Evolutionary conservation across 2,113 vertebrate genomes (phyloP).

Genomic region (Pseudopipra pipra): DNA sequence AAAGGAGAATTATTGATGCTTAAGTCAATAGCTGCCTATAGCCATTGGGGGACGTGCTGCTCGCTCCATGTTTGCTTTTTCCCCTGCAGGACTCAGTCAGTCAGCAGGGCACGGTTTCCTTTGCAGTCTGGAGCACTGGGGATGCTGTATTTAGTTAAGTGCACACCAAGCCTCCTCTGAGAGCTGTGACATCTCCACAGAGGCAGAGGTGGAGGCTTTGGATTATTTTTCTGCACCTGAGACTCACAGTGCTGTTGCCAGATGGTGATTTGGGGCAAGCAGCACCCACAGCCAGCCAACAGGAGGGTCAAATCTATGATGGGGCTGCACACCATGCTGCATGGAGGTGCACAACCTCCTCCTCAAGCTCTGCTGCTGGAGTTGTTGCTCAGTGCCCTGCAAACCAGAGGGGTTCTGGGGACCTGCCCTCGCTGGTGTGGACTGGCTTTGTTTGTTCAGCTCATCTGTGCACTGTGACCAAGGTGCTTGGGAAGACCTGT

Average conservation of each 20-base stretch:
- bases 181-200: background rate
- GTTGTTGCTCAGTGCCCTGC: background rate
- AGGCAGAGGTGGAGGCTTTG: background rate
- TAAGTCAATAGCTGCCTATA: background rate
- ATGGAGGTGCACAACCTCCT: background rate
- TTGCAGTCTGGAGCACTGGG: background rate
- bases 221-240: background rate
- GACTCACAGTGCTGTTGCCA: accelerated
- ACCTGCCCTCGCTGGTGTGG: accelerated
- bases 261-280: accelerated
- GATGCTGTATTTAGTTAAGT: background rate
- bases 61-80: background rate
- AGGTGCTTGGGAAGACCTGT: background rate
- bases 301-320: background rate
- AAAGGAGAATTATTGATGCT: background rate
- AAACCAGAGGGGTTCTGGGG: background rate
- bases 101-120: background rate
- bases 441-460: background rate
- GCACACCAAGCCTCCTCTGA: background rate
- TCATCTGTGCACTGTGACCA: accelerated
- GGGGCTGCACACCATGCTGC: accelerated
- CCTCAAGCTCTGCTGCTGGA: background rate
- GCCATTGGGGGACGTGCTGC: background rate
- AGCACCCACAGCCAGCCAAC: background rate
- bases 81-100: background rate